Conservation (phyloP, 1,140 invertebrate genomes). For the Penaeus chinensis region DNA sequence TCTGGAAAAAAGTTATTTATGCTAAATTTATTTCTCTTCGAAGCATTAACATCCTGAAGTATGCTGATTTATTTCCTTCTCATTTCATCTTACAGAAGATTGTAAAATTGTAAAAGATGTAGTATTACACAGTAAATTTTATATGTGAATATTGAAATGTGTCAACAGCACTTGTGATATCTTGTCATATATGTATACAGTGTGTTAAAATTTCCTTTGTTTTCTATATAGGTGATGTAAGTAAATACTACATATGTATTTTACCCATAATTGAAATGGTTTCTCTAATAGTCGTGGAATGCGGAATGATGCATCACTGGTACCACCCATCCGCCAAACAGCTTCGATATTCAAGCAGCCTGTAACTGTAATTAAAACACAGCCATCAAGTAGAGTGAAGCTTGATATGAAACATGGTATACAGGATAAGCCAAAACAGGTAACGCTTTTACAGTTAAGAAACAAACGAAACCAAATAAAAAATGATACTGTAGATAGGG, state of each 20-base stretch:
- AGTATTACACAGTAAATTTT: constrained; percentile 7
- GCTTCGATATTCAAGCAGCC: constrained; percentile 99
- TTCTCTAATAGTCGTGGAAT: constrained; percentile 76
- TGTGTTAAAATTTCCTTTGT: too few relatives aligned
- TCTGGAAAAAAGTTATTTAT: neutral
- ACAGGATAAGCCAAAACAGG: constrained; percentile 94
- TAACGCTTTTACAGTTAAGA: constrained; percentile 65
- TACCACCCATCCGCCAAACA: constrained; percentile 96
- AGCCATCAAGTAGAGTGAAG: constrained; percentile 86
- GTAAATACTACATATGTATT: neutral
- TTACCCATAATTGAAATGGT: neutral
- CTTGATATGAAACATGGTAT: constrained; percentile 87
- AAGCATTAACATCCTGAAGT: neutral
- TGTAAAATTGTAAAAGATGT: neutral
- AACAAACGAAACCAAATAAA: too few relatives aligned
- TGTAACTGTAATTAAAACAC: constrained; percentile 92
- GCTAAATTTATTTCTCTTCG: neutral
- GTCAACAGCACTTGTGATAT: constrained; percentile 64
- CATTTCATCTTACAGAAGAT: neutral
- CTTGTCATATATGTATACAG: constrained; percentile 65
- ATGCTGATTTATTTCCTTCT: constrained; percentile 22
- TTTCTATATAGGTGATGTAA: neutral
- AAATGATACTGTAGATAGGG: neutral
- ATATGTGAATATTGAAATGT: neutral
- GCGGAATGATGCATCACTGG: constrained; percentile 88